Evolutionary conservation across 2,888 invertebrate genomes (phyloP).

Genomic region (Rhaphigaster nebulosa): DNA sequence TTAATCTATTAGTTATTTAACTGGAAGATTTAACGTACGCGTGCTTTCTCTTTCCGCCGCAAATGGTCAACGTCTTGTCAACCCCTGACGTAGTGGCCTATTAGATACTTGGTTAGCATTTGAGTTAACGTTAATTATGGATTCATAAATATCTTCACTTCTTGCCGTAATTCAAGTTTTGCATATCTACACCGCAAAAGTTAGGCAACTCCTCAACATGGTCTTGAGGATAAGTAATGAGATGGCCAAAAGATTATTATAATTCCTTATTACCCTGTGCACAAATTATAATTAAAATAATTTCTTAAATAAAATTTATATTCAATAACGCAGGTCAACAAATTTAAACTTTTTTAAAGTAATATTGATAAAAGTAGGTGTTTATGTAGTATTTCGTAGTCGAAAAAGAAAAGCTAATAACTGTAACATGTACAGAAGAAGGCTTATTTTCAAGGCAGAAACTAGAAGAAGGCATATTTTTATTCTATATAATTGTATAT

Average conservation of each 20-base stretch:
- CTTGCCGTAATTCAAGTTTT: background rate
- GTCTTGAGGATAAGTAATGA: background rate
- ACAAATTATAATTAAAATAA: background rate
- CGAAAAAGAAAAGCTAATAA: too few species aligned
- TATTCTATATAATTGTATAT: too few species aligned
- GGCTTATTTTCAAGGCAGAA: too few species aligned
- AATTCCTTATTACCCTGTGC: background rate
- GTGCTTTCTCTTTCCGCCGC: conserved; percentile 7
- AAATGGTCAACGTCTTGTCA: conserved; percentile 42
- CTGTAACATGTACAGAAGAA: too few species aligned
- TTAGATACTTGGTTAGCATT: conserved; percentile 3
- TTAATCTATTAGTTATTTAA: conserved; percentile 35
- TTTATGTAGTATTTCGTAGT: too few species aligned
- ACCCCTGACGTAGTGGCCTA: conserved; percentile 21
- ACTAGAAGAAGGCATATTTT: too few species aligned
- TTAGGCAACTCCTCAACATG: background rate
- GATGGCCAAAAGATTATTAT: background rate
- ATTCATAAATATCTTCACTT: background rate
- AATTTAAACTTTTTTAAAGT: too few species aligned
- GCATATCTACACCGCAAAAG: background rate
- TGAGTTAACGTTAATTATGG: background rate
- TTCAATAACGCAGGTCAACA: too few species aligned
- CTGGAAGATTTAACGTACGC: conserved; percentile 31
- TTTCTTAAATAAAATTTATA: background rate
- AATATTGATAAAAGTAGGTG: too few species aligned